These are phyloP conservation scores for Drosophila maculinotata DNA, from an alignment of 2,888 invertebrate species.

Conservation along the genomic window DNA sequence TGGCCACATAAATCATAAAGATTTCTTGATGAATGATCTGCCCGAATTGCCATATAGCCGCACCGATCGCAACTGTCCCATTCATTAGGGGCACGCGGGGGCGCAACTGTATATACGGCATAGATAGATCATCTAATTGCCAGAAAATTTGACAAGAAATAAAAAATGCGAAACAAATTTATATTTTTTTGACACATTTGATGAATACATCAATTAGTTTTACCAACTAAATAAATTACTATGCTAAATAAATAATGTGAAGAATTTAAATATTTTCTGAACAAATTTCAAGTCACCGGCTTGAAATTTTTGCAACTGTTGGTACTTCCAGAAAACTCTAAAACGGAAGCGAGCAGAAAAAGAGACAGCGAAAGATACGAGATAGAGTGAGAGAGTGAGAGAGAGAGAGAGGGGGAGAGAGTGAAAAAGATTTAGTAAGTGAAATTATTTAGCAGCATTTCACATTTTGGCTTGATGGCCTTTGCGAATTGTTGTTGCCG, in stretches of 20 bases:
- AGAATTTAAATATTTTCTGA: not conserved
- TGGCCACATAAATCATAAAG: conserved; percentile 27
- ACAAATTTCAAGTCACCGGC: too few relatives aligned
- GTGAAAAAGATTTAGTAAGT: conserved; percentile 11
- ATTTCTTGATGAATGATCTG: conserved; percentile 28
- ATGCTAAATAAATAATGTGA: not conserved
- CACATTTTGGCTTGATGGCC: conserved; percentile 22
- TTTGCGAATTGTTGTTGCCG: conserved; percentile 15
- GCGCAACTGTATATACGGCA: too few relatives aligned
- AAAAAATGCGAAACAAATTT: not conserved
- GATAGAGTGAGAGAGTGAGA: not conserved
- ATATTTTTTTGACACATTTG: conserved; percentile 8
- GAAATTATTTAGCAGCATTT: conserved; percentile 50
- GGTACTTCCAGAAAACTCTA: not conserved
- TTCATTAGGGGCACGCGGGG: not conserved
- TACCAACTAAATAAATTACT: not conserved
- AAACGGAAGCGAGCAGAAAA: too few relatives aligned
- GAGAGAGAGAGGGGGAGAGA: not conserved
- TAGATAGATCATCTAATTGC: conserved; percentile 20
- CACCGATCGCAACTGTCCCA: too few relatives aligned
- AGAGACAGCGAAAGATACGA: too few relatives aligned
- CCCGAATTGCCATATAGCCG: too few relatives aligned
- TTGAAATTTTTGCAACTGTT: too few relatives aligned
- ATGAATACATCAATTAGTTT: conserved; percentile 10
- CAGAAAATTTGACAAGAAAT: not conserved